phyloP scores from a whole-genome alignment of 2,797 vertebrate species.

The Meriones psammophilus region DNA sequence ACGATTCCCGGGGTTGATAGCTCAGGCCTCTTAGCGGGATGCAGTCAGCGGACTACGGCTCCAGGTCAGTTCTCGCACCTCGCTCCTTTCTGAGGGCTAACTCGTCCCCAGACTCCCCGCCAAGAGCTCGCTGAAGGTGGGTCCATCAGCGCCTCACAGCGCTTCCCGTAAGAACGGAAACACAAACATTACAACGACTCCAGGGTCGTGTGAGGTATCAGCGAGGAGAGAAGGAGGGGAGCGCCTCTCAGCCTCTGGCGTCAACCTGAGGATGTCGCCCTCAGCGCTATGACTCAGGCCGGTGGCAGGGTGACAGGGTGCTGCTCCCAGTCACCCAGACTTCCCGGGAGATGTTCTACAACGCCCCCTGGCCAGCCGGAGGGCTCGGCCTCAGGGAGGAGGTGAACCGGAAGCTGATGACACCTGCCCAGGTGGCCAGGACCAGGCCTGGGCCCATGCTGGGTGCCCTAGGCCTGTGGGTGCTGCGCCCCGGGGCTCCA shows the following conservation, averaged over 20 bases:
- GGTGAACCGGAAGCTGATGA: slow-evolving; percentile 65
- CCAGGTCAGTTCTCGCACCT: accelerated
- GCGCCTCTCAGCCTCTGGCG: accelerated
- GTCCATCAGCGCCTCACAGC: neutral
- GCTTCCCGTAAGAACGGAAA: neutral
- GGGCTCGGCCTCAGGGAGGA: neutral
- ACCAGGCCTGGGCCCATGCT: neutral
- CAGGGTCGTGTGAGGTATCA: neutral
- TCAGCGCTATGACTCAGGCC: neutral
- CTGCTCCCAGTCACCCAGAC: neutral
- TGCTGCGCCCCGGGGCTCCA: neutral
- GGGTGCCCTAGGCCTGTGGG: neutral
- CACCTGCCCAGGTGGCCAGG: slow-evolving; percentile 65
- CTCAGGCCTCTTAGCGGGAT: neutral
- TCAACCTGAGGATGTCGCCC: neutral
- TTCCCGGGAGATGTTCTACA: neutral
- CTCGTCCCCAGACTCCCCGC: neutral
- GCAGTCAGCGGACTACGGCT: accelerated
- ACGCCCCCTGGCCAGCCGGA: neutral
- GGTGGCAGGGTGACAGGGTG: neutral
- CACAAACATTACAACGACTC: neutral
- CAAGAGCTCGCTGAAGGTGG: neutral
- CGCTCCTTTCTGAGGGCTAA: neutral
- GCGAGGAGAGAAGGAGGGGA: neutral
- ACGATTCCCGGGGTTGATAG: neutral